Base-by-base conservation (phyloP, 2,113 vertebrate genomes). In the Psophia crepitans region DNA sequence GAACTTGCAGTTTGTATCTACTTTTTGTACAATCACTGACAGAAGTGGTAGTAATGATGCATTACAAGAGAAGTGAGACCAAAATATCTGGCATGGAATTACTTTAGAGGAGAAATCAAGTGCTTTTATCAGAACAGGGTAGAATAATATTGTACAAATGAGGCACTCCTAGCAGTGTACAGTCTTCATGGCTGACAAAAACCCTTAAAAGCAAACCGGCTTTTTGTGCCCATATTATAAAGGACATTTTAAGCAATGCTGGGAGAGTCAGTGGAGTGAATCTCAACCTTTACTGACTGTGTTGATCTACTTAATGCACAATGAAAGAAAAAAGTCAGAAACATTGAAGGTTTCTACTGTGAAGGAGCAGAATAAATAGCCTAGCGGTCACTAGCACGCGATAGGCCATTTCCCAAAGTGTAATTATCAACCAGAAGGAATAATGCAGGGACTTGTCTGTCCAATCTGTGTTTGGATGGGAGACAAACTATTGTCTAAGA, bases 141-240 rank as follows among this genome's bases (percentile, higher is more conserved):
- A n/a, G n/a, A n/a, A n/a, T n/a, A n/a, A n/a, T n/a, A n/a, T 2
- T 26, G 23, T 43, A 20, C 8, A 75, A 66, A 12, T 48, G 26
- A 51, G 13, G 35, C 78, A 44, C 3, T 70, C 11, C 12, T 41
- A 78, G 14, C 20, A 51, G 14, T 70, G 14, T 26, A 33, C 23
- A 30, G 41, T 7, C 10, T 22, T 60, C 23, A n/a, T 4, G 11
- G 10, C 30, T 64, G n/a, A 43, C 15, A 82, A 83, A 32, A 64
- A 2, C 16, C 17, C 27, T 46, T 22, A 65, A 6, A 8, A 71
- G 24, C 2, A 39, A 85, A 33, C 6, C 0, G 6, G 2, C 5
- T 33, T 83, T 83, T 68, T 54, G 30, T 76, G 17, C 22, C n/a
- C 22, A 35, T 22, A 68, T 68, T 53, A 56, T 8, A 33, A 58